A percentile compares a stretch with the other conserved stretches of the same genome.
Evolutionary conservation across 2,113 vertebrate species (phyloP).

Genomic region (Riparia riparia): DNA sequence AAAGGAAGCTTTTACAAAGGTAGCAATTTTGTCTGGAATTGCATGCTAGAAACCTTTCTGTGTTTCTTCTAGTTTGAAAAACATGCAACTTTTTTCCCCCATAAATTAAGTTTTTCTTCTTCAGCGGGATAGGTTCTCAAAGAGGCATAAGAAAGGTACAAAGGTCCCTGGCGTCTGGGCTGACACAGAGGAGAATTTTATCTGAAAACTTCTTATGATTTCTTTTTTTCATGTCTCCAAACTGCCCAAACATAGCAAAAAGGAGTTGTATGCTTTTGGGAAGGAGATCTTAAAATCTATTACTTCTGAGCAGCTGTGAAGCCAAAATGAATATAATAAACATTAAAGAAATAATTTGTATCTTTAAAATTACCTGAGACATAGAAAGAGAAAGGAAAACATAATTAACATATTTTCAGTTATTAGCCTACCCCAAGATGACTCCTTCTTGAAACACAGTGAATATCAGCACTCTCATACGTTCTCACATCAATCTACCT

Average conservation of each 20-base stretch:
- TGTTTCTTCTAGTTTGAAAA: not conserved
- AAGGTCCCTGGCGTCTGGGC: not conserved
- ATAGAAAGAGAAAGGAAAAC: not conserved
- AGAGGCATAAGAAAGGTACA: not conserved
- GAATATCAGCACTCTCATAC: not conserved
- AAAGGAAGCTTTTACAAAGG: not conserved
- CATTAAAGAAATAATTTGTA: not conserved
- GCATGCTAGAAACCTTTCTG: not conserved
- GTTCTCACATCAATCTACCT: not conserved
- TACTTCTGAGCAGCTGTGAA: not conserved
- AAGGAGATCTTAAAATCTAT: not conserved
- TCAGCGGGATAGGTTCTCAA: not conserved
- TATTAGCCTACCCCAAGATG: not conserved
- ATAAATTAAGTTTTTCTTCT: not conserved
- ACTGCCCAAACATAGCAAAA: not conserved
- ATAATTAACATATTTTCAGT: not conserved
- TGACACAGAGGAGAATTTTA: not conserved
- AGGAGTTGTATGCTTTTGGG: not conserved
- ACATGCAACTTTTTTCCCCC: accelerated
- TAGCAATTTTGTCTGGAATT: not conserved
- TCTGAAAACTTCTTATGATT: not conserved
- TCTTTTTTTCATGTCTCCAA: not conserved
- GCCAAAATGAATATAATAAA: not conserved
- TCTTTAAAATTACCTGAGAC: not conserved
- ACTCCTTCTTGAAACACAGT: not conserved